Base-by-base conservation (phyloP, 2,113 vertebrate genomes). In the Amphilophus citrinellus region DNA sequence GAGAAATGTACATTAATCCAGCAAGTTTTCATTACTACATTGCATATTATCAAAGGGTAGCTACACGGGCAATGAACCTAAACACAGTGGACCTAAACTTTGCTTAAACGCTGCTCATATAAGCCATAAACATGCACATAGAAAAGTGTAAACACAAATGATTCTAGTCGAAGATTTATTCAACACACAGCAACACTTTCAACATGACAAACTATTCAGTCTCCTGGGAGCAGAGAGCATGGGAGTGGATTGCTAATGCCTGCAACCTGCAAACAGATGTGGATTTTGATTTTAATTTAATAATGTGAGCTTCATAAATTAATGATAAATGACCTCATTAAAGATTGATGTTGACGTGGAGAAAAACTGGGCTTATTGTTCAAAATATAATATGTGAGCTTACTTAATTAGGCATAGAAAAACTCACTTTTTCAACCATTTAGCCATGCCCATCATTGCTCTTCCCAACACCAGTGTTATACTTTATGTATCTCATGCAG, bases 111-210 rank as follows among this genome's bases (percentile, higher is more conserved):
- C 27, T 61, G 60, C 32, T 32, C 27, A 61, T 18, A 10, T 15
- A 61, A 20, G 32, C 30, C 27, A 61, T 61, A 32, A 61, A 35
- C 32, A 61, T 10, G 4, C 9, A 30, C 27, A 61, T 17, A 61
- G 59, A 61, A 61, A 5, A 61, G 3, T 9, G 17, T 7, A 27
- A 27, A 27, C 24, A 27, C 24, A 61, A 61, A 0, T 61, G 59
- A 61, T 27, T 61, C 14, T 32, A 30, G 14, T 35, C 18, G 1
- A 32, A 1, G 0, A 35, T 10, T 3, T 61, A 32, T 18, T 61
- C 5, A 61, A 35, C 60, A 35, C 17, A 35, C 18, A 8, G 27
- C 60, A 61, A 61, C 17, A 61, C 60, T 32, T 61, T 8, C 3
- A 15, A 61, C 14, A 18, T 8, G 14, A 15, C 24, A 61, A 0